Evolutionary conservation across 2,113 vertebrate species (phyloP), one percentile per base, ranked within the genome.

Genomic region (Engystomops pustulosus): DNA sequence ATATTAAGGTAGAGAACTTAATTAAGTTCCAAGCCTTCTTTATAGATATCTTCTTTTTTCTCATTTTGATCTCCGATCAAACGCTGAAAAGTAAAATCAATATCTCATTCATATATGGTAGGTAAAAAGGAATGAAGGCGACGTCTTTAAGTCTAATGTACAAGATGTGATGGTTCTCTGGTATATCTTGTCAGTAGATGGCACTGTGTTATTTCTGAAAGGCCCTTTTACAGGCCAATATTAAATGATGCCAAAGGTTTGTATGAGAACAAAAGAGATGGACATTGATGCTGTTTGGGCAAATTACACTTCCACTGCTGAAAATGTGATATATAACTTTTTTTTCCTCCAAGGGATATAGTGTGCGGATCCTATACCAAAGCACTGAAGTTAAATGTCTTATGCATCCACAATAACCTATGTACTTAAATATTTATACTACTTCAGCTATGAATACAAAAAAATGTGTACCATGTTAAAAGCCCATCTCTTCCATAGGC

Each of bases 191-290:
- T 75, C 82, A 84, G 45, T 68, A 84, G 82, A 84, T 84, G 82
- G 82, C 82, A 84, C 44, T 84, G 62, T 77, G 82, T 68, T 69
- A 84, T 77, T 84, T 84, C 71, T 3, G 5, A 84, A 36, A 45
- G 20, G 5, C 20, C 12, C 41, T 76, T n/a, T 62, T 75, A 34
- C 36, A 38, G 32, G 20, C 55, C 67, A 32, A 23, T 77, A 25
- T 74, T 36, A 7, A 38, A 75, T 65, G 6, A 27, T 78, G 58
- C 20, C 65, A 78, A 45, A 53, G 12, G 30, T 84, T 77, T 69
- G 58, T 53, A 55, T 68, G 60, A 77, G 72, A 77, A 77, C 70
- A 83, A 67, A 77, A 65, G 30, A 78, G 44, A 78, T 68, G 72
- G 41, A 45, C 72, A 68, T 38, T 53, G 58, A 78, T 84, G 72